Evolutionary conservation across 2,113 vertebrate species (phyloP), one percentile per base, ranked within the genome.

Genomic region (Panthera uncia): DNA sequence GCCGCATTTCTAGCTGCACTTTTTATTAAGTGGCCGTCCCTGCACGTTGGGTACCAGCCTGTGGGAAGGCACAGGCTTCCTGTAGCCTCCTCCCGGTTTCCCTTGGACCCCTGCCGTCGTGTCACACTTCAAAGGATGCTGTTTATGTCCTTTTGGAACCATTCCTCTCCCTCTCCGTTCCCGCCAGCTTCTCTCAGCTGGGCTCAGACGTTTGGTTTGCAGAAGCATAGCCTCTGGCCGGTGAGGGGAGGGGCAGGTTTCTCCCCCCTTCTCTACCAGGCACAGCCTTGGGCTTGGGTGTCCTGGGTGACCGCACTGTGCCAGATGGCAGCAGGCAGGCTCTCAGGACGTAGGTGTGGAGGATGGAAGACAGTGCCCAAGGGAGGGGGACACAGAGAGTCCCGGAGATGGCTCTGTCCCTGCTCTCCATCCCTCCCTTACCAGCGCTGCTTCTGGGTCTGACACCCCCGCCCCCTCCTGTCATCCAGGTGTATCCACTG

Each of bases 401-500:
- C 31, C 27, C 45, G 4, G 1, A 21, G 41, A 15, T 7, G 25
- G 29, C 57, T n/a, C 31, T 41, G 3, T 15, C 31, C 73, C 38
- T 61, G 27, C 27, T 41, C 25, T 57, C 48, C 6, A 2, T n/a
- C 18, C 29, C 52, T 81, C 57, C 38, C 63, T 18, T 45, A 27
- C 38, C 27, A 45, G 25, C 18, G 3, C 66, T 3, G 7, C 18
- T 41, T 45, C 31, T 63, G 15, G 21, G 38, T 69, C 73, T 86
- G 23, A 93, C 52, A 4, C 48, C 16, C 33, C 13, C 16, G 3
- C 11, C 23, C 57, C 57, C 25, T 0, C 97, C 52, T 29, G 0
- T 84, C 55, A 27, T n/a, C 84, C 98, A 99, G 99, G 98, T 99
- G 99, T 98, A 99, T 99, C 98, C 99, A 99, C 96, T 99, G 99